These are phyloP conservation scores for Strigops habroptila DNA, from an alignment of 2,113 vertebrate species.

Conservation along the genomic window DNA sequence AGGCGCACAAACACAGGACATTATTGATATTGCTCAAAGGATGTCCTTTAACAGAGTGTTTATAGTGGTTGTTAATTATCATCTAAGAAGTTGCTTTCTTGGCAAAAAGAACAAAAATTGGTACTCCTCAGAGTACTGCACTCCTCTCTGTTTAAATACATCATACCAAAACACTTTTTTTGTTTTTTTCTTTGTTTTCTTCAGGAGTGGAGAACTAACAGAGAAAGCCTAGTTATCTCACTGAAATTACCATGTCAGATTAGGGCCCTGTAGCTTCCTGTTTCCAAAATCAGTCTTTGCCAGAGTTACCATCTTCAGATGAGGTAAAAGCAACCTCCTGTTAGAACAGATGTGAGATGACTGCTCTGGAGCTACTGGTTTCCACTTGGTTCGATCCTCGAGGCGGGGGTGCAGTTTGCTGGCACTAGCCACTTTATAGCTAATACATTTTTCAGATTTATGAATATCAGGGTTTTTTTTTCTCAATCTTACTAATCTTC, in stretches of 20 bases:
- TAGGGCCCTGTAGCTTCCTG: not conserved
- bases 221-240: not conserved
- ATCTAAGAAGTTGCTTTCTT: not conserved
- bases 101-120: not conserved
- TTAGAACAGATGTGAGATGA: not conserved
- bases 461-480: not conserved
- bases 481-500: not conserved
- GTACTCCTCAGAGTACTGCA: not conserved
- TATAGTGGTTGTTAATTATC: not conserved
- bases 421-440: not conserved
- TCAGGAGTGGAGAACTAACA: not conserved
- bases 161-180: not conserved
- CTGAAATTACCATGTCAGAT: not conserved
- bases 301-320: not conserved
- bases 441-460: not conserved
- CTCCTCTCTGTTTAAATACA: not conserved
- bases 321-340: not conserved
- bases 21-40: not conserved
- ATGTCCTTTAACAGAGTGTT: not conserved
- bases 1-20: not conserved
- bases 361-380: not conserved
- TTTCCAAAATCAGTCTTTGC: not conserved
- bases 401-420: not conserved
- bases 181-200: not conserved
- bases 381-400: not conserved